Base-by-base conservation (phyloP, 2,888 invertebrate species). In the Diplazon laetatorius region DNA sequence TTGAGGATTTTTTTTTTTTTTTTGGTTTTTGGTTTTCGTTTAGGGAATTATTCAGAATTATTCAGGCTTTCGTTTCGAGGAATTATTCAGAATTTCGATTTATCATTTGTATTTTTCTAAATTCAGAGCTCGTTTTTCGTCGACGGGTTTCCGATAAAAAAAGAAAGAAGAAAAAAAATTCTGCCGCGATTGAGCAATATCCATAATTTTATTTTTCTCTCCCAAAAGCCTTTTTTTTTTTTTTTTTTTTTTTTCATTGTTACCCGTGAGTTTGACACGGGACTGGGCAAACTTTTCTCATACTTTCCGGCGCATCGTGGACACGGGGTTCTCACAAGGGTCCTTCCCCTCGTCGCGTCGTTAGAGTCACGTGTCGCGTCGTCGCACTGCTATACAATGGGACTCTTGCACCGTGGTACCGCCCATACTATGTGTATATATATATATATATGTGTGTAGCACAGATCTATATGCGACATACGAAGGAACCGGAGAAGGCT, bases 361-460 rank as follows among this genome's bases (percentile, higher is more conserved):
- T 76, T 76, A 71, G 30, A 70, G 70, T 71, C 70, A 60, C 76
- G 76, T 76, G 76, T 63, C 76, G 76, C 70, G 76, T 63, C 70
- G 44, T 59, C 48, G 70, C 30, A 50, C 35, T 63, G 57, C 35
- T 39, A 44, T 57, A 63, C 59, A 46, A 42, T 52, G 22, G 52
- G 52, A 14, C 48, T 9, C 48, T 48, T n/a, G 12, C 22, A 12
- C n/a, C n/a, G n/a, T n/a, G n/a, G n/a, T n/a, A n/a, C n/a, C n/a
- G n/a, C n/a, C n/a, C n/a, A n/a, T 25, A n/a, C 50, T 50, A 25
- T 10, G n/a, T n/a, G n/a, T n/a, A n/a, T n/a, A n/a, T n/a, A n/a
- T n/a, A n/a, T n/a, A n/a, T n/a, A n/a, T n/a, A n/a, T n/a, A n/a
- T n/a, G n/a, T n/a, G n/a, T n/a, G n/a, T n/a, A 50, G 50, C n/a